A percentile compares a stretch with the other conserved stretches of the same genome.
Conservation (phyloP, 2,113 vertebrate genomes). For the Lycocorax pyrrhopterus region DNA sequence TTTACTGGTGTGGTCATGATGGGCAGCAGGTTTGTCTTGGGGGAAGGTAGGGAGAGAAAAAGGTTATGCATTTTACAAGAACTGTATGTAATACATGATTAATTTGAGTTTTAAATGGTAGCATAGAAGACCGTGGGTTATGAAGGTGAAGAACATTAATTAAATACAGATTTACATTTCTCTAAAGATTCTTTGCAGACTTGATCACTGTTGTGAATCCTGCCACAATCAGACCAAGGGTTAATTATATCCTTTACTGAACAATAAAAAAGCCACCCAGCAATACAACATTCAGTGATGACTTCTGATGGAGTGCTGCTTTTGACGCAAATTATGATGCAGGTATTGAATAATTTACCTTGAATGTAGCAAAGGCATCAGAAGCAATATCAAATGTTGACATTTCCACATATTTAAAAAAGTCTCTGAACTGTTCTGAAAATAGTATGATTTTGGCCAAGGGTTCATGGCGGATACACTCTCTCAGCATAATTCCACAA, state of each 20-base stretch:
- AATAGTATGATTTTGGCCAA: conserved; percentile 90
- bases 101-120: neutral
- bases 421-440: conserved; percentile 87
- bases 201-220: neutral
- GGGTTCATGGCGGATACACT: conserved; percentile 94
- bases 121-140: neutral
- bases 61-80: neutral
- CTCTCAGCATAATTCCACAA: conserved; percentile 95
- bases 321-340: neutral
- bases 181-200: neutral
- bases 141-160: neutral
- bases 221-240: neutral
- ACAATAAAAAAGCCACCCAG: neutral
- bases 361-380: conserved; percentile 97
- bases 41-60: neutral
- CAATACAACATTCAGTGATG: neutral
- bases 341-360: conserved; percentile 75
- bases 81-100: neutral
- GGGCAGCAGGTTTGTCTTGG: neutral
- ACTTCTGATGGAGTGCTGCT: neutral
- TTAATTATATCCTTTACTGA: neutral
- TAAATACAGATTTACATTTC: neutral
- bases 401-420: conserved; percentile 96
- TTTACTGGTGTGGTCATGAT: neutral
- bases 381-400: conserved; percentile 98